Base-by-base conservation (phyloP, 2,888 invertebrate genomes). In the Sphaerophoria taeniata region DNA sequence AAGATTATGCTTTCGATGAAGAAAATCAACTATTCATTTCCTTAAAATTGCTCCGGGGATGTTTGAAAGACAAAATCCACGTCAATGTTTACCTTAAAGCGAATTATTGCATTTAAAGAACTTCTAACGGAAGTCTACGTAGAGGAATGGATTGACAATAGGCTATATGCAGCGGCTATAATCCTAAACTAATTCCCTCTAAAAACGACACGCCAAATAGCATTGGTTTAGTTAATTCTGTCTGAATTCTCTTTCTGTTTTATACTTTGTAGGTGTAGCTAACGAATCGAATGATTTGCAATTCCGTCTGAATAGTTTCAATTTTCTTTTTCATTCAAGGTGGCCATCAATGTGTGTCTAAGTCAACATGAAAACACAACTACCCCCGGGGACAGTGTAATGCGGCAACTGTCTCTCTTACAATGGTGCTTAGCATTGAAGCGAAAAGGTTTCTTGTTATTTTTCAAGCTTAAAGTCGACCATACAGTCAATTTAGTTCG, bases 281-380 rank as follows among this genome's bases (percentile, higher is more conserved):
- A 60, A 58, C 43, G 33, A 47, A 49, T 58, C 67, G 43, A 43
- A 67, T 67, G 70, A 72, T 80, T 80, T 76, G 67, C 75, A 71
- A 80, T 84, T 84, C 67, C 75, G 75, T 49, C 56, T 67, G 75
- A 84, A 76, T 72, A 61, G n/a, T 36, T 69, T 31, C 34, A 56
- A 5, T 56, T 56, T 36, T 43, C 11, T 4, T 9, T 36, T 36
- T 56, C 14, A 6, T 14, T 45, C 72, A 75, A 84, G 84, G 84
- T 80, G 75, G 34, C 45, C 2, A 24, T 24, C 24, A 24, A 24
- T 24, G 24, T 24, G 24, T 24, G 24, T 24, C 24, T 24, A 24
- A 24, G 5, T n/a, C 16, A 4, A 12, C 31, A 31, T 34, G 33
- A 16, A 49, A 14, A 6, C 4, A 33, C 33, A 76, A 73, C 45